A percentile compares a stretch with the other conserved stretches of the same genome.
These are phyloP conservation scores for Papilio xuthus DNA, from an alignment of 1,140 invertebrate species.

Conservation along the genomic window DNA sequence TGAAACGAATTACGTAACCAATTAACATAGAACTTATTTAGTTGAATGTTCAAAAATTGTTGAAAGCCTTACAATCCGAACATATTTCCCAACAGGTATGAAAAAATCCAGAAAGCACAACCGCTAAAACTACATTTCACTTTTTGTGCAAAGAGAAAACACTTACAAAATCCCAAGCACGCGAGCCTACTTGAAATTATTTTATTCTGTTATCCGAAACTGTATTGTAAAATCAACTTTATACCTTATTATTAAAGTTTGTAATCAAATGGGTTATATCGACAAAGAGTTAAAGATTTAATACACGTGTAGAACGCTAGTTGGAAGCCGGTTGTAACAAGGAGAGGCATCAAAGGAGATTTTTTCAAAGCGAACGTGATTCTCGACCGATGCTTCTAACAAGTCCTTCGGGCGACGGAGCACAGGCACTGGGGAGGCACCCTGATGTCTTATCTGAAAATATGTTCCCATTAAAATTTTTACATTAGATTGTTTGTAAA, in stretches of 20 bases:
- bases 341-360: conserved; percentile 57
- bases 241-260: conserved; percentile 25
- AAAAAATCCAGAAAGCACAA: conserved; percentile 36
- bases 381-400: conserved; percentile 57
- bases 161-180: conserved; percentile 54
- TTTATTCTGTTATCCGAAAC: conserved; percentile 42
- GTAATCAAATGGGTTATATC: conserved; percentile 22
- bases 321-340: conserved; percentile 53
- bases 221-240: conserved; percentile 35
- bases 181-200: conserved; percentile 53
- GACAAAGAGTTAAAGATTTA: conserved; percentile 56
- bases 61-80: conserved; percentile 2
- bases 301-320: conserved; percentile 53
- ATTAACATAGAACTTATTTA: not conserved
- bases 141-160: conserved; percentile 49
- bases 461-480: conserved; percentile 46
- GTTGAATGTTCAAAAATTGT: conserved; percentile 14
- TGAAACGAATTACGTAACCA: conserved; percentile 1
- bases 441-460: conserved; percentile 38
- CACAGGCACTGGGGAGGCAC: conserved; percentile 39
- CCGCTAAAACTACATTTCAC: conserved; percentile 42
- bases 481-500: conserved; percentile 43
- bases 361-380: conserved; percentile 60
- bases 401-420: conserved; percentile 48
- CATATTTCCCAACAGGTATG: conserved; percentile 9